These are phyloP conservation scores for Calyptommatus sinebrachiatus DNA, from an alignment of 2,113 vertebrate genomes.

Conservation along the genomic window DNA sequence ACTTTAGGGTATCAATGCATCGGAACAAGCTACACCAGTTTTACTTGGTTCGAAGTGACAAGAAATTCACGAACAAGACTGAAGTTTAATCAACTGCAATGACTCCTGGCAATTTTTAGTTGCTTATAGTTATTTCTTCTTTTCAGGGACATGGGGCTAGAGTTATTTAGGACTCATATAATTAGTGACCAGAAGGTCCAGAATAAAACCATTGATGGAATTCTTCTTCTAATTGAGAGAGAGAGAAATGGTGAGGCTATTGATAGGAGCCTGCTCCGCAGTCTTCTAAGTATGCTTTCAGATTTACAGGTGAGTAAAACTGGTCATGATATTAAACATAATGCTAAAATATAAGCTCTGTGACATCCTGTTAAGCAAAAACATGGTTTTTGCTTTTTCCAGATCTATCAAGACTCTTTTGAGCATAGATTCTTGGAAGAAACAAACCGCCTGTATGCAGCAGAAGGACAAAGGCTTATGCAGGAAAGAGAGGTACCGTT, in stretches of 20 bases:
- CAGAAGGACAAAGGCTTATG: conserved; percentile 98
- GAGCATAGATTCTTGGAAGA: conserved; percentile 97
- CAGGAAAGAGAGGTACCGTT: conserved; percentile 92
- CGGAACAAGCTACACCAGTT: too few species aligned
- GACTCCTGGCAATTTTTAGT: neutral
- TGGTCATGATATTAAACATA: conserved; percentile 1
- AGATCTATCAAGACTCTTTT: conserved; percentile 99
- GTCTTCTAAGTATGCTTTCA: conserved; percentile 96
- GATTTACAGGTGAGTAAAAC: conserved; percentile 86
- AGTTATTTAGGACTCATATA: conserved; percentile 97
- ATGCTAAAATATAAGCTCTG: neutral
- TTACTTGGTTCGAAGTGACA: too few species aligned
- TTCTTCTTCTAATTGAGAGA: conserved; percentile 92
- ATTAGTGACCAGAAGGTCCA: conserved; percentile 98
- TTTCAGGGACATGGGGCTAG: conserved; percentile 96
- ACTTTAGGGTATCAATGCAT: too few species aligned
- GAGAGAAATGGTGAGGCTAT: conserved; percentile 95
- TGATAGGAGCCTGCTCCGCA: conserved; percentile 92
- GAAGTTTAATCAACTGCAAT: neutral
- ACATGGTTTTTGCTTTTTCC: conserved; percentile 12
- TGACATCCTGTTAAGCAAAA: conserved; percentile 6
- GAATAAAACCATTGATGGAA: conserved; percentile 97
- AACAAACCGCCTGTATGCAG: conserved; percentile 94
- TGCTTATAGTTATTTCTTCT: conserved; percentile 20
- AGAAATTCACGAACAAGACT: too few species aligned